Conservation (phyloP, 2,888 invertebrate genomes). For the Coenonympha glycerion region DNA sequence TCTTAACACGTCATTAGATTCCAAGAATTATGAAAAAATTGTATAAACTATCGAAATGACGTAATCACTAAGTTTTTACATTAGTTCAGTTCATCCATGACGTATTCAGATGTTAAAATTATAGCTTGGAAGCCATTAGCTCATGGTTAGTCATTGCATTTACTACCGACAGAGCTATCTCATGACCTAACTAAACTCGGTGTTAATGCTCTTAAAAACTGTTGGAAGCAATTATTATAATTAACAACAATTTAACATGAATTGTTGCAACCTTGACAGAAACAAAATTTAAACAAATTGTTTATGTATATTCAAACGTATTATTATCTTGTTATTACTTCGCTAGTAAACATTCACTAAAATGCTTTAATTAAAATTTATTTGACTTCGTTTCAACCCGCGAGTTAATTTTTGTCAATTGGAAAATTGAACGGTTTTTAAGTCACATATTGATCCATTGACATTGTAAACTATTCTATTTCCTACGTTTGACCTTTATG, state of each 20-base stretch:
- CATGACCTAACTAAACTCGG: conserved; percentile 1
- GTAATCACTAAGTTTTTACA: no score
- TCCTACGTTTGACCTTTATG: neutral
- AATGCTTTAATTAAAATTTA: conserved; percentile 2
- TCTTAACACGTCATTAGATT: no score
- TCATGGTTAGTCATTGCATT: neutral
- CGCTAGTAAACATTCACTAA: neutral
- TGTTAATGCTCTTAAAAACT: conserved; percentile 5
- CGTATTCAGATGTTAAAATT: neutral
- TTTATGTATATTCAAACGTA: conserved; percentile 1
- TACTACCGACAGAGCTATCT: neutral
- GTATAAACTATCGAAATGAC: no score
- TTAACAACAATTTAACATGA: conserved; percentile 10
- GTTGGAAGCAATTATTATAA: conserved; percentile 17
- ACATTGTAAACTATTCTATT: neutral
- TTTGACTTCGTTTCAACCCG: neutral
- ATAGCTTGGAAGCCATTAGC: neutral
- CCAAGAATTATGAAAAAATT: no score
- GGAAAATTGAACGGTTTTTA: conserved; percentile 19
- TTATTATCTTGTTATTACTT: conserved; percentile 1
- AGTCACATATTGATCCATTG: conserved; percentile 14
- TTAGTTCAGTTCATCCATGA: no score
- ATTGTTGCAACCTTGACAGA: conserved; percentile 10
- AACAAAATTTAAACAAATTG: conserved; percentile 6
- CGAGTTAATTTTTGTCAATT: conserved; percentile 16